Evolutionary conservation across 1,140 invertebrate genomes (phyloP).

Genomic region (Mactra quadrangularis): DNA sequence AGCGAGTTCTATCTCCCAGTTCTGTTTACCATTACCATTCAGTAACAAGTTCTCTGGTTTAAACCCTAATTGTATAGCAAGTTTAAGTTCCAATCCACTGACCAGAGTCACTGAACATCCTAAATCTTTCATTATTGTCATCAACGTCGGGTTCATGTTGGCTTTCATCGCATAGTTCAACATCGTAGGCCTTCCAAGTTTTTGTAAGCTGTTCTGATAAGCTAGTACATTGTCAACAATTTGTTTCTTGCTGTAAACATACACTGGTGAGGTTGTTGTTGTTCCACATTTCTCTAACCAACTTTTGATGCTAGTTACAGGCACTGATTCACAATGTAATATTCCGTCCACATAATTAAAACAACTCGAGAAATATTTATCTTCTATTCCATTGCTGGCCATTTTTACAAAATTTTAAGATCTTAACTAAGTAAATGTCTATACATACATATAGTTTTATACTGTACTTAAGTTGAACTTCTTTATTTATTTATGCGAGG

Average conservation of each 20-base stretch:
- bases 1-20: conserved; percentile 82
- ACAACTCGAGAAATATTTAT: not conserved
- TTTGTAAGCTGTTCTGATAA: conserved; percentile 77
- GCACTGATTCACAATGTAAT: conserved; percentile 69
- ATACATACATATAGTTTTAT: not conserved
- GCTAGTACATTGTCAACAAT: conserved; percentile 71
- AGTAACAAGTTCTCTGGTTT: conserved; percentile 75
- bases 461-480: not conserved
- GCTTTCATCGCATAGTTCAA: conserved; percentile 81
- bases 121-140: conserved; percentile 73
- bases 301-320: conserved; percentile 54
- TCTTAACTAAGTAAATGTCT: not conserved
- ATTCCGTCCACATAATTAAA: conserved; percentile 50
- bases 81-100: conserved; percentile 82
- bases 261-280: conserved; percentile 68
- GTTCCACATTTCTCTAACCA: conserved; percentile 25
- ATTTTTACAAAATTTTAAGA: not conserved
- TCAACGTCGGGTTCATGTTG: conserved; percentile 80
- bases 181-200: conserved; percentile 57
- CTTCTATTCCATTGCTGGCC: too few species aligned
- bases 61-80: conserved; percentile 80
- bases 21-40: conserved; percentile 84
- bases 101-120: conserved; percentile 79
- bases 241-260: conserved; percentile 78
- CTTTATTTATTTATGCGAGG: not conserved